Evolutionary conservation across 2,888 invertebrate genomes (phyloP), one percentile per base, ranked within the genome.

Genomic region (Anorthoa munda): DNA sequence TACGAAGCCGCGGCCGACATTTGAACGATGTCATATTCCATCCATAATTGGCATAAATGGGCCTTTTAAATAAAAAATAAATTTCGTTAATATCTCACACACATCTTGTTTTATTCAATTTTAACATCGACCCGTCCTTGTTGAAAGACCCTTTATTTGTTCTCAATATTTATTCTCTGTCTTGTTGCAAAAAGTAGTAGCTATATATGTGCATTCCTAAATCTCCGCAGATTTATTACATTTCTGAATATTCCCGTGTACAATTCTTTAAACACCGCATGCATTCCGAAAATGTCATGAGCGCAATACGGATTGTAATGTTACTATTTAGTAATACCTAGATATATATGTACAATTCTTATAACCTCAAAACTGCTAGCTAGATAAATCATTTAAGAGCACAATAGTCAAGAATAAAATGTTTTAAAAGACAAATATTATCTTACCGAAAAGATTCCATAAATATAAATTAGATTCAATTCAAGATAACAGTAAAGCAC

Each of bases 401-500:
- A 4, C 4, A 26, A 4, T 26, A 26, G 4, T 39, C 7, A 9
- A 1, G 9, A 39, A 9, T 39, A 39, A 9, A 39, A 0, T 9
- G 0, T 39, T 39, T 1, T 39, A 1, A 39, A 9, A 9, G 26
- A 7, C 0, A 39, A 9, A 39, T 39, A 9, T 39, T 39, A 39
- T 39, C 39, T 9, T 39, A 39, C 0, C 39, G 39, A 17, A 39
- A 61, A 13, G 1, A 39, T 21, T 26, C 2, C 2, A 26, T 18
- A 53, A 17, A 31, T 9, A 31, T 53, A 55, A 48, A 23, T 50
- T 4, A 18, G 4, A 26, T 56, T 56, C 2, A 58, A 63, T 46
- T 72, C 23, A 45, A 51, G 12, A 31, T 72, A 51, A 69, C 9
- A 69, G 45, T 59, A 26, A 51, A 51, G 9, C 18, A 50, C 0